phyloP scores from a whole-genome alignment of 2,797 vertebrate genomes.

The Smutsia gigantea region DNA sequence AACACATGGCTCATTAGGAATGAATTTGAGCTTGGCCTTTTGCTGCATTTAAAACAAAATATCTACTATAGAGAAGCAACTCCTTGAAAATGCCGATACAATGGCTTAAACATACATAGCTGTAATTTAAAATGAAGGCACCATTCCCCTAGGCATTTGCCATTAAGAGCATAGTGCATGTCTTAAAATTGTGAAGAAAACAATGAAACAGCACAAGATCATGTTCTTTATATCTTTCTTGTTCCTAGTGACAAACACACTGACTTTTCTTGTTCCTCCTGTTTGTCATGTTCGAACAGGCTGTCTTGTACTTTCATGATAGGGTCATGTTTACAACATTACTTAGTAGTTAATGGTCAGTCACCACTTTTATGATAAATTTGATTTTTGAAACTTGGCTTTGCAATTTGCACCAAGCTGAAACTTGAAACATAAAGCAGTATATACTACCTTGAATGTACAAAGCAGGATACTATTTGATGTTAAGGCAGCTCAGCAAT shows the following conservation, averaged over 20 bases:
- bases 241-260: slow-evolving; percentile 36
- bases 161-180: slow-evolving; percentile 52
- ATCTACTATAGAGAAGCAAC: slow-evolving; percentile 72
- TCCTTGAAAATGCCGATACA: slow-evolving; percentile 73
- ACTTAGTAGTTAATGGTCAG: slow-evolving; percentile 27
- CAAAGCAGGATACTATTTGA: background rate
- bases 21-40: slow-evolving; percentile 83
- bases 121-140: slow-evolving; percentile 76
- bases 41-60: slow-evolving; percentile 82
- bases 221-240: slow-evolving; percentile 56
- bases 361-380: slow-evolving; percentile 52
- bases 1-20: slow-evolving; percentile 85
- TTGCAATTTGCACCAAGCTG: slow-evolving; percentile 39
- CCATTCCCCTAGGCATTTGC: slow-evolving; percentile 52
- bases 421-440: slow-evolving; percentile 7
- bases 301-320: background rate
- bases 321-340: slow-evolving; percentile 35
- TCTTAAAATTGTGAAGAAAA: slow-evolving; percentile 58
- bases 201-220: slow-evolving; percentile 43
- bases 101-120: slow-evolving; percentile 67
- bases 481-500: background rate
- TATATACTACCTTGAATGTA: background rate
- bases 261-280: slow-evolving; percentile 25
- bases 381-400: slow-evolving; percentile 35
- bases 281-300: slow-evolving; percentile 55